A percentile compares a stretch with the other conserved stretches of the same genome.
These are phyloP conservation scores for Phocides pigmalion DNA, from an alignment of 1,140 invertebrate species.

Conservation along the genomic window DNA sequence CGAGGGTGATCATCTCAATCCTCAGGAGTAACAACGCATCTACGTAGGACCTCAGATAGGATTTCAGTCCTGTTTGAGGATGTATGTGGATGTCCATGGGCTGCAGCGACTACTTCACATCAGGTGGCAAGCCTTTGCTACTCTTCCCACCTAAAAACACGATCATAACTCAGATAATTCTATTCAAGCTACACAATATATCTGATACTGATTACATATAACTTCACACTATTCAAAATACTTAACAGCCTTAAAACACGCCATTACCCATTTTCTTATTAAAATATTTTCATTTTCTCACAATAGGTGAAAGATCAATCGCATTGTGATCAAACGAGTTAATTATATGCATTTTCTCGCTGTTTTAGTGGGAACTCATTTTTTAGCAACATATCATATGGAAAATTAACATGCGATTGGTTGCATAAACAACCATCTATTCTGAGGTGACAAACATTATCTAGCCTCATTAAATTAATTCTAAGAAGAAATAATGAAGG, in stretches of 20 bases:
- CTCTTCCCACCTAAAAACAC: background rate
- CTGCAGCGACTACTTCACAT: too few relatives aligned
- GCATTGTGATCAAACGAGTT: background rate
- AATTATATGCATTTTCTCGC: constrained; percentile 21
- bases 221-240: background rate
- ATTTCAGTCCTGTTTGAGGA: too few relatives aligned
- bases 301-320: constrained; percentile 18
- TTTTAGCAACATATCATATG: too few relatives aligned
- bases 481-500: too few relatives aligned
- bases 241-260: background rate
- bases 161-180: background rate
- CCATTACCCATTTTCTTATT: constrained; percentile 8
- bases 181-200: background rate
- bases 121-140: too few relatives aligned
- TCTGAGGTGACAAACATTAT: too few relatives aligned
- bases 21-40: too few relatives aligned
- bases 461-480: too few relatives aligned
- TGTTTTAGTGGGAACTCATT: constrained; percentile 9
- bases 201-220: constrained; percentile 1
- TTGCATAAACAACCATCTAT: too few relatives aligned
- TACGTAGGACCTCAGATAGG: too few relatives aligned
- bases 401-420: background rate
- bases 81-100: too few relatives aligned
- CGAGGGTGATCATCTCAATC: too few relatives aligned
- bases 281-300: constrained; percentile 1